A percentile compares a stretch with the other conserved stretches of the same genome.
These are phyloP conservation scores for Lumbricus terrestris DNA, from an alignment of 2,888 invertebrate genomes.

Conservation along the genomic window DNA sequence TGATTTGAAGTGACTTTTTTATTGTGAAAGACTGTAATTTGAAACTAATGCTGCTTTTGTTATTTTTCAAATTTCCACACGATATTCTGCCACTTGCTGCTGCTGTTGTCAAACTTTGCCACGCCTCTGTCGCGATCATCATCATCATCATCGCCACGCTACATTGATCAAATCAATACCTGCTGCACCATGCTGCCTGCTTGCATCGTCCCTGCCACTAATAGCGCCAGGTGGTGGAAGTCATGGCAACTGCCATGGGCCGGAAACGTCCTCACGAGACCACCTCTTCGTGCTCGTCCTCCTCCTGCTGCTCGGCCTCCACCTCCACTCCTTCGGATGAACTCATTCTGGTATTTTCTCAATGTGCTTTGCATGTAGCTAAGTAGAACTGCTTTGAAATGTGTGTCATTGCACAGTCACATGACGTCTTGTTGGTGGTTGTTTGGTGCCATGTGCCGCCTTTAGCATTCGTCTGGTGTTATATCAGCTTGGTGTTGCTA, in stretches of 20 bases:
- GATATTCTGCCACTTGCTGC: neutral
- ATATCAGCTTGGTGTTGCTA: neutral
- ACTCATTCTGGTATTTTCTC: slow-evolving; percentile 14
- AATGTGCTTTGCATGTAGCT: slow-evolving; percentile 16
- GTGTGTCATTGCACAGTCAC: neutral
- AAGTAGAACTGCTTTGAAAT: slow-evolving; percentile 5
- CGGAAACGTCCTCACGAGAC: slow-evolving; percentile 14
- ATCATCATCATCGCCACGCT: slow-evolving; percentile 10
- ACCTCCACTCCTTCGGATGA: neutral
- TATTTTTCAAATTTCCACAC: neutral
- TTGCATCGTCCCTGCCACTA: neutral
- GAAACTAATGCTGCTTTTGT: slow-evolving; percentile 11
- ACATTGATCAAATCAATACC: neutral
- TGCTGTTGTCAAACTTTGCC: slow-evolving; percentile 17
- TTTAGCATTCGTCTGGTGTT: neutral
- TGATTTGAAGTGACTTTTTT: neutral
- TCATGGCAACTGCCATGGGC: slow-evolving; percentile 14
- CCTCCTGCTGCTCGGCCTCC: neutral
- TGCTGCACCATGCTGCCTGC: neutral
- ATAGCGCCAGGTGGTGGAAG: slow-evolving; percentile 15
- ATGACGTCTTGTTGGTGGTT: neutral
- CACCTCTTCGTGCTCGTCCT: neutral
- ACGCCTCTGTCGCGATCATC: neutral
- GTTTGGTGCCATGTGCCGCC: neutral
- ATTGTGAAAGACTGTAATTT: neutral